A percentile compares a stretch with the other conserved stretches of the same genome.
Evolutionary conservation across 53 echinoderm and acorn worm genomes (phyloP).

Genomic region (Hippasteria phrygiana): DNA sequence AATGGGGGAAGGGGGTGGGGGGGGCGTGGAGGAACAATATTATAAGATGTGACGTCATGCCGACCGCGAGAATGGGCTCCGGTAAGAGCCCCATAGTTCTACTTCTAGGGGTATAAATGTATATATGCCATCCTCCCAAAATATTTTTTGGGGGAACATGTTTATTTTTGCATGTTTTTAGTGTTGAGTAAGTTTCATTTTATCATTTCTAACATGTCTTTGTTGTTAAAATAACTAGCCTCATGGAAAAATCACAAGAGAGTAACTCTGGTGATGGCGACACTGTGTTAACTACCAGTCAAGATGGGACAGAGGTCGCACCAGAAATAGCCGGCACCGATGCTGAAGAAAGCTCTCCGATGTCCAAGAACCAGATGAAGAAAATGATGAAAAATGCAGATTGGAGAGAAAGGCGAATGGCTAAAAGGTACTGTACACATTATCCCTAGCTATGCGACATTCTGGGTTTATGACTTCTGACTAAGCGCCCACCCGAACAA

Average conservation of each 20-base stretch:
- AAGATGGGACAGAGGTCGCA: background rate
- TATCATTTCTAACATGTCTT: background rate
- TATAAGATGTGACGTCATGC: too few relatives aligned
- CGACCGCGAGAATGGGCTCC: too few relatives aligned
- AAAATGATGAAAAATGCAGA: conserved; percentile 57
- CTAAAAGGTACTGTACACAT: conserved; percentile 63
- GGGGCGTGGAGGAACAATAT: too few relatives aligned
- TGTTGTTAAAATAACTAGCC: background rate
- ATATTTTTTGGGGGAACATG: too few relatives aligned
- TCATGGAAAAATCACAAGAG: background rate
- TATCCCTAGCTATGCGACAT: too few relatives aligned
- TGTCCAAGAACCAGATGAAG: conserved; percentile 82
- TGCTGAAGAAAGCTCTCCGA: background rate
- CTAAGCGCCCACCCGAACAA: too few relatives aligned
- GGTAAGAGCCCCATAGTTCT: too few relatives aligned
- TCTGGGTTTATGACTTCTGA: too few relatives aligned
- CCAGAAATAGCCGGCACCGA: background rate
- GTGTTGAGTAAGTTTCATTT: background rate
- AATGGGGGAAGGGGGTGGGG: too few relatives aligned
- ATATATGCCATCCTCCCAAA: too few relatives aligned
- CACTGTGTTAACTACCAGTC: background rate
- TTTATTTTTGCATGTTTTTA: too few relatives aligned
- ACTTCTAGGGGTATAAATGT: too few relatives aligned
- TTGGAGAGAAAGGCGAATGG: conserved; percentile 71
- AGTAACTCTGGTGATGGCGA: background rate